Percentiles rank a stretch among this genome's conserved stretches.
These are phyloP conservation scores for Enteromius anoplus DNA, from an alignment of 2,797 vertebrate genomes.

Conservation along the genomic window DNA sequence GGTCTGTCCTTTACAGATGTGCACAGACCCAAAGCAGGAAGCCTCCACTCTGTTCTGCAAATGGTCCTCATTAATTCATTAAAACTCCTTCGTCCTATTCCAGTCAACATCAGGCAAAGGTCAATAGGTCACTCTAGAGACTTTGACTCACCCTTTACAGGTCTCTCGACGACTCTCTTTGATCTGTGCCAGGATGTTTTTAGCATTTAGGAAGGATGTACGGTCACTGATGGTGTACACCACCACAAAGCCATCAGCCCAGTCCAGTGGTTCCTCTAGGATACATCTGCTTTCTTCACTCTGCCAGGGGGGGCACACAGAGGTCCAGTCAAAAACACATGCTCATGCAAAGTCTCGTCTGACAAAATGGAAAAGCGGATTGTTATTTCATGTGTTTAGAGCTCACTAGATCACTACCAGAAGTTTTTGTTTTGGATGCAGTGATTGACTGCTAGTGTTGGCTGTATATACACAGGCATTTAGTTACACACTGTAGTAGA, in stretches of 20 bases:
- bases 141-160: constrained; percentile 77
- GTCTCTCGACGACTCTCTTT: constrained; percentile 70
- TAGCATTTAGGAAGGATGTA: constrained; percentile 76
- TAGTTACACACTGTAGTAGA: constrained; percentile 11
- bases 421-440: constrained; percentile 17
- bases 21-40: constrained; percentile 44
- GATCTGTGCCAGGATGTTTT: constrained; percentile 76
- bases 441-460: background rate
- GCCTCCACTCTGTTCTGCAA: constrained; percentile 44
- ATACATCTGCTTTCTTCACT: constrained; percentile 72
- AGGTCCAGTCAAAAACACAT: constrained; percentile 14
- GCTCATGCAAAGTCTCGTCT: constrained; percentile 14
- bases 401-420: background rate
- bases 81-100: constrained; percentile 53
- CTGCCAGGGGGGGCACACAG: constrained; percentile 59
- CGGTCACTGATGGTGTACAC: constrained; percentile 81
- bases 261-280: constrained; percentile 78
- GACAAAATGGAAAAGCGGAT: constrained; percentile 15
- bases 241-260: constrained; percentile 81
- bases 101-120: constrained; percentile 51
- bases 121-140: constrained; percentile 27
- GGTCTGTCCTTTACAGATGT: constrained; percentile 31
- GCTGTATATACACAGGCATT: background rate
- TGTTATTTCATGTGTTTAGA: constrained; percentile 6
- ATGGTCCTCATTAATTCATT: constrained; percentile 66